Base-by-base conservation (phyloP, 2,797 vertebrate genomes). In the Selene dorsalis region DNA sequence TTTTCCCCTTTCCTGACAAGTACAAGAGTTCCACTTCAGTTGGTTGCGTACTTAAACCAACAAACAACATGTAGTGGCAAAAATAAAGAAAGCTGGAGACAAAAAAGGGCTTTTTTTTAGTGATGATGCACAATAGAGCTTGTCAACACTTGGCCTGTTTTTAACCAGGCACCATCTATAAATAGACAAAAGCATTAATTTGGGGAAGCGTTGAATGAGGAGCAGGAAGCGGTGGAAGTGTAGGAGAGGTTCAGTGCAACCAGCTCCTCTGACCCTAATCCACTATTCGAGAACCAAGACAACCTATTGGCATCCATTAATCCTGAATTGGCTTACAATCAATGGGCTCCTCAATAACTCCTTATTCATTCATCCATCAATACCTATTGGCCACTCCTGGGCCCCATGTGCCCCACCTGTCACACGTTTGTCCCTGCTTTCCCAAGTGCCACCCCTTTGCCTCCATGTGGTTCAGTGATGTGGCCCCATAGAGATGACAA, bases 261-360 rank as follows among this genome's bases (percentile, higher is more conserved):
- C 61, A 58, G 30, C 79, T 85, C 60, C 45, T 57, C 59, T 85
- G 84, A 85, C 84, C 80, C 79, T 90, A 86, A 92, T 89, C 83
- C 65, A 89, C 85, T 88, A 89, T 86, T 87, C 67, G 87, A 80
- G 74, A 75, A 80, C 76, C 86, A 89, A 86, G 91, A 91, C 89
- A 93, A 91, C 90, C 81, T 93, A 92, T 91, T 88, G 92, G 82
- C 87, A 89, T 73, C 77, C 83, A 63, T 87, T 91, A 90, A 91
- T 89, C 84, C 77, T 43, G 81, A 81, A 93, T 92, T 87, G 90
- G 84, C 87, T 82, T 12, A 26, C 63, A 84, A 88, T 93, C 91
- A 82, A 87, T 91, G 73, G 57, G 55, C 56, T 84, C 77, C 65
- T 89, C 87, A 86, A 92, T 90, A 92, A 87, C 84, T 87, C 65